Conservation (phyloP, 2,797 vertebrate species). For the Thunnus albacares region DNA sequence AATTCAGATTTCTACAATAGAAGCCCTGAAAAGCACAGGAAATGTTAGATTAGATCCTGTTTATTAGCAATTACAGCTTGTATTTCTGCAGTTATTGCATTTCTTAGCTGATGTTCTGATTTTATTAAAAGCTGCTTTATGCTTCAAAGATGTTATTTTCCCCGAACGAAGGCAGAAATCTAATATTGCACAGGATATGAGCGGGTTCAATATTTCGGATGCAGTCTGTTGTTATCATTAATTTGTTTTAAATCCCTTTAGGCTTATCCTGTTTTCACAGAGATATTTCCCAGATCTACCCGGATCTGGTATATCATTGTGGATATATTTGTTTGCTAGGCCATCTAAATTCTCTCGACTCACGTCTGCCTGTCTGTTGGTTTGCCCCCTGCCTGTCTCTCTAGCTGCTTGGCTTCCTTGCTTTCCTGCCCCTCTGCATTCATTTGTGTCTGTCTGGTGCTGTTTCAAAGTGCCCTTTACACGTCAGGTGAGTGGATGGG, state of each 20-base stretch:
- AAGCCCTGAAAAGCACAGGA: slow-evolving; percentile 25
- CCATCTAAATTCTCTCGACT: slow-evolving; percentile 51
- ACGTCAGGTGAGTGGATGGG: slow-evolving; percentile 61
- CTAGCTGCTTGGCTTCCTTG: slow-evolving; percentile 11
- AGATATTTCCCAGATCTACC: slow-evolving; percentile 69
- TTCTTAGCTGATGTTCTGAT: slow-evolving; percentile 29
- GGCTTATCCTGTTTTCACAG: slow-evolving; percentile 71
- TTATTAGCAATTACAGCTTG: slow-evolving; percentile 58
- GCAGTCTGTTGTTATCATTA: slow-evolving; percentile 71
- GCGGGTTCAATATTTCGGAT: slow-evolving; percentile 55
- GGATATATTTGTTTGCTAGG: slow-evolving; percentile 54
- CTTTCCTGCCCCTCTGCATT: slow-evolving; percentile 35
- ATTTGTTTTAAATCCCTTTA: slow-evolving; percentile 72
- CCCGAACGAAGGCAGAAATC: slow-evolving; percentile 63
- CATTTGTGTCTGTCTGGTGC: slow-evolving; percentile 63
- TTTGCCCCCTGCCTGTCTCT: slow-evolving; percentile 23
- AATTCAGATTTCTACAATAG: slow-evolving; percentile 12
- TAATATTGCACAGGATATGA: slow-evolving; percentile 80
- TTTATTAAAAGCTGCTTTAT: slow-evolving; percentile 72
- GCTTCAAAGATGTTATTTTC: slow-evolving; percentile 56
- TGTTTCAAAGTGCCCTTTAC: slow-evolving; percentile 81
- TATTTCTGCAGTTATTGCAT: slow-evolving; percentile 59
- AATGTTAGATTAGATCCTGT: slow-evolving; percentile 52
- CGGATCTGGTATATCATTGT: slow-evolving; percentile 47
- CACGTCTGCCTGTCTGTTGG: slow-evolving; percentile 30